phyloP scores from a whole-genome alignment of 2,113 vertebrate species.

The Rhagologus leucostigma region DNA sequence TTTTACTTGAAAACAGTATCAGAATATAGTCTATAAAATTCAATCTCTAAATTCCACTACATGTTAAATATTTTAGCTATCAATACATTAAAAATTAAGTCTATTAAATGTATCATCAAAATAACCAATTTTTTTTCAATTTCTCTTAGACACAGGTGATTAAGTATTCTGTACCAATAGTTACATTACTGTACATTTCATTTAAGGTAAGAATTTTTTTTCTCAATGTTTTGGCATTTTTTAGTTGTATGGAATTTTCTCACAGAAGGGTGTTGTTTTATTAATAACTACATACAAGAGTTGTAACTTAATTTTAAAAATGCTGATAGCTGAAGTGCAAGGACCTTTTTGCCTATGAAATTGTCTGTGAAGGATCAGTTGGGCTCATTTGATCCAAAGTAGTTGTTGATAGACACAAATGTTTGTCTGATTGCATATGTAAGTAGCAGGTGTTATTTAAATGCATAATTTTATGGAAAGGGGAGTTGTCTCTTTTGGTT shows the following conservation, averaged over 20 bases:
- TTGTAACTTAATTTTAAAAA: neutral
- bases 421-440: neutral
- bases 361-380: neutral
- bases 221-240: neutral
- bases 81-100: neutral
- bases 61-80: neutral
- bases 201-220: slow-evolving; percentile 82
- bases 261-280: neutral
- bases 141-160: slow-evolving; percentile 77
- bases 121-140: slow-evolving; percentile 19
- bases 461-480: neutral
- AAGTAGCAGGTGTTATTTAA: neutral
- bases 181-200: slow-evolving; percentile 81
- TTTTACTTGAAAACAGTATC: neutral
- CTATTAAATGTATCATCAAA: neutral
- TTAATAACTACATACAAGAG: neutral
- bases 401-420: neutral
- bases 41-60: neutral
- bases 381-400: neutral
- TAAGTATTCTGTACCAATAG: slow-evolving; percentile 78
- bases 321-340: neutral
- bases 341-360: neutral
- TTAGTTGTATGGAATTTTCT: neutral
- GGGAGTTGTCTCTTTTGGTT: neutral
- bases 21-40: neutral